Base-by-base conservation (phyloP, 2,888 invertebrate genomes). In the Gari tellinella region DNA sequence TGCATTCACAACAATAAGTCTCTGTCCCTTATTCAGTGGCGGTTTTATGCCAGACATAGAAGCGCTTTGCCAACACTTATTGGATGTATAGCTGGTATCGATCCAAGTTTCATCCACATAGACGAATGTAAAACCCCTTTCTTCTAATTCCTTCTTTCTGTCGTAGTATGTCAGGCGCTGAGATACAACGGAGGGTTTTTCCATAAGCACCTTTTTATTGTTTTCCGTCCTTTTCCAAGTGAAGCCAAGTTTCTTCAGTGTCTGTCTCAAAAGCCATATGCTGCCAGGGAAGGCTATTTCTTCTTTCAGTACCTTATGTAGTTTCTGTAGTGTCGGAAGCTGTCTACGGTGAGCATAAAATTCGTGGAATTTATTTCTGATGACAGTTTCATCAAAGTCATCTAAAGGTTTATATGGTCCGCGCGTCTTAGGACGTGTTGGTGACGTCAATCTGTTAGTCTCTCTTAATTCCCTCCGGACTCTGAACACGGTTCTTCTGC, bases 31-130 rank as follows among this genome's bases (percentile, higher is more conserved):
- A 23, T 55, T 66, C 7, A 31, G 26, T 1, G 66, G 66, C 0
- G 38, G 8, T 4, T 14, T 19, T 7, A 63, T 23, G 10, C 53
- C 67, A 21, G 31, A 15, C n/a, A 45, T 49, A 4, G 23, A 19
- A 8, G 40, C 26, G 19, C 25, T 40, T 21, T 76, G 66, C 66
- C 70, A 67, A 25, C 75, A 76, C 46, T 15, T 17, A 15, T 72
- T 62, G 5, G 46, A 40, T 0, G 52, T 49, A 40, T 63, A 70
- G 0, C 55, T 37, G 1, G 70, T 66, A 38, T 69, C 74, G 1
- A 74, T 45, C 65, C 60, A 68, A 0, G 61, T 68, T 23, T 74
- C 68, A 31, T 70, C 67, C 0, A 70, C 45, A 46, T 62, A 66
- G 0, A 70, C 60, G 8, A 75, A 10, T 48, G 15, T n/a, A 3